Evolutionary conservation across 2,797 vertebrate species (phyloP), one percentile per base, ranked within the genome.

Genomic region (Poecilia gillii): DNA sequence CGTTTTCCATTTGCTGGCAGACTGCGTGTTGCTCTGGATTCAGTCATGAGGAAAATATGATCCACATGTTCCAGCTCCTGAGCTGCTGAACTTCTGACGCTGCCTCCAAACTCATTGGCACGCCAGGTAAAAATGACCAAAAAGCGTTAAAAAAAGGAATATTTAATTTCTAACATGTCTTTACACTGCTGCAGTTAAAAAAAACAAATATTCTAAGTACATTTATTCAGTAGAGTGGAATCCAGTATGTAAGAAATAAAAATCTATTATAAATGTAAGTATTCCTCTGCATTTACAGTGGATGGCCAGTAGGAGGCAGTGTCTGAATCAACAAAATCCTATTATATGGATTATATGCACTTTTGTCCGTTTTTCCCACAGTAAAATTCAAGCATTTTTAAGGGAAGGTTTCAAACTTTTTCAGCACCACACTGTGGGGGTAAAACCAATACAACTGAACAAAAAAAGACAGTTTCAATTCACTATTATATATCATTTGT

Each of bases 1-100:
- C 4, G 18, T 73, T 71, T 73, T 73, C 72, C 72, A 53, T 73
- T 53, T 36, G 11, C 47, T 36, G 64, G 36, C 64, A 41, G 64
- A 68, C 39, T 45, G 23, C 25, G 25, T 43, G 68, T 14, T 71
- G 41, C 68, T 45, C 39, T 71, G 43, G 68, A n/a, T 71, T 71
- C 39, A 3, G 39, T 71, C 41, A n/a, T 71, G 41, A 71, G 25
- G 23, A 71, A 16, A 71, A 45, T 45, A 14, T 41, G 9, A 20
- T n/a, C 41, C 14, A 71, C 68, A 71, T 71, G 68, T 71, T 8
- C 68, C 68, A 71, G 12, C n/a, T 70, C 6, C n/a, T n/a, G 51
- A 57, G 12, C 55, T 59, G 55, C 25, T 13, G n/a, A 28, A 25
- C 55, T 0, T 57, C n/a, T 57, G n/a, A n/a, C 1, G 12, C 25